Base-by-base conservation (phyloP, 2,797 vertebrate species). In the Petrocephalus sullivani region DNA sequence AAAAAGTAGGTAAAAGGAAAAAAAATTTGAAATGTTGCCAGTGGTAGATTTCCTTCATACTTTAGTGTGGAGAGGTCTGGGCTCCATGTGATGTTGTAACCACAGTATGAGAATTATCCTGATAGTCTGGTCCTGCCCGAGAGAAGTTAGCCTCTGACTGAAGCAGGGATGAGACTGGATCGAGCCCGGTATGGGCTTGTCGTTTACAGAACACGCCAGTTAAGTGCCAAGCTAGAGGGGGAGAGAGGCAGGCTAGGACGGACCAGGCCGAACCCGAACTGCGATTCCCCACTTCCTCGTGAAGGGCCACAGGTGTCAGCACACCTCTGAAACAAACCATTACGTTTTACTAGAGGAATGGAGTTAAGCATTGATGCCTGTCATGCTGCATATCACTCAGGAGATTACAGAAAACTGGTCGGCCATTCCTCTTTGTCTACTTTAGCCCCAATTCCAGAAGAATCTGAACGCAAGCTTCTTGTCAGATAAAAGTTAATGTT, bases 21-120 rank as follows among this genome's bases (percentile, higher is more conserved):
- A 46, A 87, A 53, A 88, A 67, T 92, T 91, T 92, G 88, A 87
- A 87, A 86, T 37, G 84, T 82, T 58, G 58, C 19, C 86, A 87
- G 86, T 87, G 86, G 41, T 58, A 64, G 86, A 64, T 64, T 64
- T 87, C 60, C 86, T 87, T 87, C 58, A 87, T 67, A 86, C 82
- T 67, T 87, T 64, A 87, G 60, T 87, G 53, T 87, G 86, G 60
- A 87, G 58, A 60, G 81, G 41, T 7, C 4, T 64, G n/a, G 60
- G 41, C 46, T 12, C 12, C 41, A 21, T 41, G n/a, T 64, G 86
- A 51, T 49, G 56, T 23, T 56, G 37, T 12, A 85, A 81, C 75
- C 75, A 49, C 51, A 85, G 54, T 86, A 60, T 86, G 84, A 23
- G 56, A 41, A 86, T 37, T 28, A 58, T 86, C 85, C 85, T 60